phyloP scores from a whole-genome alignment of 1,140 invertebrate species.

The Charaxes varanes region DNA sequence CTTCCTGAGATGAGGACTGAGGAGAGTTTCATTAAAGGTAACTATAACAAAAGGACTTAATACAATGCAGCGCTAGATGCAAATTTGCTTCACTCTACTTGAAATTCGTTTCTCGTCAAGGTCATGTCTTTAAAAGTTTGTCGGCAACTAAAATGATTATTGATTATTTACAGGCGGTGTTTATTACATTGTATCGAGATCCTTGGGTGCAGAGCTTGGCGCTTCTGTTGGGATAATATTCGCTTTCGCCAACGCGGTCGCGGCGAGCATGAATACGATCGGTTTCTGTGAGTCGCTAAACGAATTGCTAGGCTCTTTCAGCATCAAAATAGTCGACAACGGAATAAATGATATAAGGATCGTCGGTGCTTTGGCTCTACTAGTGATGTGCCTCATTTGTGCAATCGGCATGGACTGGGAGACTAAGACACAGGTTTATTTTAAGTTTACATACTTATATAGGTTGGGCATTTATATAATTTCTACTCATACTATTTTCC shows the following conservation, averaged over 20 bases:
- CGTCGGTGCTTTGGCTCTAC: conserved; percentile 81
- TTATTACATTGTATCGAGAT: conserved; percentile 97
- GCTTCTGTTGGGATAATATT: conserved; percentile 98
- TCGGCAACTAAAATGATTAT: too few relatives aligned
- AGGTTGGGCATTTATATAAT: too few relatives aligned
- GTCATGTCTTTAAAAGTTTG: too few relatives aligned
- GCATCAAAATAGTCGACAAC: conserved; percentile 83
- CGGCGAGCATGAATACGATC: conserved; percentile 98
- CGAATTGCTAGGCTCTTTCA: conserved; percentile 78
- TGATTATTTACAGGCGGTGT: conserved; percentile 81
- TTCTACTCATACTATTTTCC: too few relatives aligned
- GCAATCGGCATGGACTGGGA: conserved; percentile 94
- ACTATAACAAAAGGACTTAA: too few relatives aligned
- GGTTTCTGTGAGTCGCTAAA: conserved; percentile 98
- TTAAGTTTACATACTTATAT: too few relatives aligned
- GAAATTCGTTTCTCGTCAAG: too few relatives aligned
- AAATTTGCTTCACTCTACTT: too few relatives aligned
- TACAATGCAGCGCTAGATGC: too few relatives aligned
- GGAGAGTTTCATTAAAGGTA: too few relatives aligned
- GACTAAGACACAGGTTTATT: conserved; percentile 80
- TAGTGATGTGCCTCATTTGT: conserved; percentile 88
- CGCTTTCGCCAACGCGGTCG: conserved; percentile 96
- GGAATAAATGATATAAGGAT: conserved; percentile 86
- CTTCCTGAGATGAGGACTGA: too few relatives aligned
- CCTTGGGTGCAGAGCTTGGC: conserved; percentile 98